Evolutionary conservation across 1,140 invertebrate species (phyloP), one percentile per base, ranked within the genome.

Genomic region (Hesperophylax magnus): DNA sequence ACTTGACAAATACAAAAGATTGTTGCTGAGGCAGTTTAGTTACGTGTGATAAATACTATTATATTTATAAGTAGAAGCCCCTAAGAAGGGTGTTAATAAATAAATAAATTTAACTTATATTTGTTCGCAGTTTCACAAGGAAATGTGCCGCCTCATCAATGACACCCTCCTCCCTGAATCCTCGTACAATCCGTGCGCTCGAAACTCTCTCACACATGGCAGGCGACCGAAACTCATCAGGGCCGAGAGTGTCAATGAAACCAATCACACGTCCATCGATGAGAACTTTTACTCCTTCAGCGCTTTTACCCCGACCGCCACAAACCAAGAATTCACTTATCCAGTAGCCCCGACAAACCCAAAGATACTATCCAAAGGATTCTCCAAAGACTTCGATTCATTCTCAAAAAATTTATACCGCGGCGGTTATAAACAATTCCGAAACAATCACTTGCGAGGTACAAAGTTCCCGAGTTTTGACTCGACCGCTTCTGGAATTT

Each of bases 81-180:
- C 2, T 27, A 5, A 27, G 5, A 27, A 27, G 2, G n/a, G n/a
- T n/a, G n/a, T n/a, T n/a, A n/a, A n/a, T n/a, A n/a, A n/a, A n/a
- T n/a, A n/a, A n/a, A n/a, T 27, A 27, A 5, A 27, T 2, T 27
- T 27, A 27, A 27, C 15, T 22, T 63, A 8, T 58, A 14, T 61
- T 65, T 82, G 84, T 69, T 87, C 86, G 31, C 86, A 96, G 92
- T 97, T 97, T 86, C 93, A 97, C 85, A 96, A 94, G 88, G 96
- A 97, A 87, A 91, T 96, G 69, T 93, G 93, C 61, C 91, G 94
- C 20, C 87, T 96, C 52, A 87, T 87, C 63, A 86, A 86, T 74
- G 88, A 88, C 56, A 81, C 34, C 9, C 90, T 93, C 18, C 87
- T 89, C 0, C 88, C 89, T 3, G 89, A 92, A 15, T 87, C 53